Evolutionary conservation across 1,140 invertebrate genomes (phyloP).

Genomic region (Physella acuta): DNA sequence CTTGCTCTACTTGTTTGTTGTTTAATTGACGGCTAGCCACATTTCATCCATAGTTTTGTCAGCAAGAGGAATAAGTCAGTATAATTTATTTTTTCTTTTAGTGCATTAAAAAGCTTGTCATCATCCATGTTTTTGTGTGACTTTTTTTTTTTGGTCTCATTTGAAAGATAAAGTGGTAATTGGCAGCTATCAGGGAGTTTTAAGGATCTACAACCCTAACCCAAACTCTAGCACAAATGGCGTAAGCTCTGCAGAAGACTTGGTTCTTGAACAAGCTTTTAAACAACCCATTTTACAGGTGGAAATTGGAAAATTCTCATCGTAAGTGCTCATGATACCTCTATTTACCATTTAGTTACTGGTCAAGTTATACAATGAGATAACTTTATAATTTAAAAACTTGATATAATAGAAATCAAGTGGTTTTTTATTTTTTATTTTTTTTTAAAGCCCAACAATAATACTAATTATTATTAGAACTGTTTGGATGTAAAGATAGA

Average conservation of each 20-base stretch:
- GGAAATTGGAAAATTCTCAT: slow-evolving; percentile 71
- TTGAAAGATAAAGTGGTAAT: slow-evolving; percentile 69
- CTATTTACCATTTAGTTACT: no score
- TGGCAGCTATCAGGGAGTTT: slow-evolving; percentile 71
- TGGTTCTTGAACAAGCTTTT: slow-evolving; percentile 72
- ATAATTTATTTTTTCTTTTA: no score
- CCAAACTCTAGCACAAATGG: slow-evolving; percentile 62
- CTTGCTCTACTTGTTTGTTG: no score
- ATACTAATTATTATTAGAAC: not conserved
- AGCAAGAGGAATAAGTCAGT: no score
- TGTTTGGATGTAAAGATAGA: no score
- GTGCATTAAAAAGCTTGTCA: no score
- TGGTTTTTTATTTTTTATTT: slow-evolving; percentile 7
- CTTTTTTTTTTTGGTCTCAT: not conserved
- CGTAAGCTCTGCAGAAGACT: slow-evolving; percentile 70
- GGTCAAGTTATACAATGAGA: no score
- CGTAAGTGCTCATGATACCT: slow-evolving; percentile 72
- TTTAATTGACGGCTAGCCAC: no score
- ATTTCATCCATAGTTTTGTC: no score
- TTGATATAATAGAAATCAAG: no score
- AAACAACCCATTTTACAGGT: slow-evolving; percentile 73
- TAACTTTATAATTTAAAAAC: no score
- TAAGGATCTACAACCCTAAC: slow-evolving; percentile 71
- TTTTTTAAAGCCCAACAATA: not conserved
- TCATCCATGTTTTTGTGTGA: not conserved